phyloP scores from a whole-genome alignment of 2,797 vertebrate species.

The Pteronotus mesoamericanus region DNA sequence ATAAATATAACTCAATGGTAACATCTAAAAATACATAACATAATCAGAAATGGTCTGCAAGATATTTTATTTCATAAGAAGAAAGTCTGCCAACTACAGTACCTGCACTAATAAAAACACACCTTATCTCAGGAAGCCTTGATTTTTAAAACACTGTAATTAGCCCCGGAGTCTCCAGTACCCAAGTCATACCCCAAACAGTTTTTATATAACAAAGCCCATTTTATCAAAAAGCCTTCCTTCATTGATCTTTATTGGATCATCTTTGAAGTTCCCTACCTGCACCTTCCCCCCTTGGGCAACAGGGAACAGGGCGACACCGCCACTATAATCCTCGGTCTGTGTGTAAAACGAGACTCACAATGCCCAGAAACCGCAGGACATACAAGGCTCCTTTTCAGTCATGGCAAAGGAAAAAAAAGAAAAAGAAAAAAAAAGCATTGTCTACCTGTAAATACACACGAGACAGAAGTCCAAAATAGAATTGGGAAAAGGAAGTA shows the following conservation, averaged over 20 bases:
- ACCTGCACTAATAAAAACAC: slow-evolving; percentile 60
- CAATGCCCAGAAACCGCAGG: slow-evolving; percentile 49
- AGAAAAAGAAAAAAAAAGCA: background rate
- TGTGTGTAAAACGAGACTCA: slow-evolving; percentile 41
- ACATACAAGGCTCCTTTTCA: slow-evolving; percentile 44
- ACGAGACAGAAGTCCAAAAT: slow-evolving; percentile 58
- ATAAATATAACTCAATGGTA: slow-evolving; percentile 65
- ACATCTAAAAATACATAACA: slow-evolving; percentile 63
- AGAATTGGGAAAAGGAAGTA: slow-evolving; percentile 64
- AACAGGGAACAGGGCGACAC: slow-evolving; percentile 14
- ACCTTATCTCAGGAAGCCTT: background rate
- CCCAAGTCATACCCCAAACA: background rate
- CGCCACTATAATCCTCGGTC: slow-evolving; percentile 7
- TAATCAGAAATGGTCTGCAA: slow-evolving; percentile 65
- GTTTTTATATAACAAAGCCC: slow-evolving; percentile 7
- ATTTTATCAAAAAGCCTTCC: slow-evolving; percentile 49
- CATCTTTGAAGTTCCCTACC: slow-evolving; percentile 31
- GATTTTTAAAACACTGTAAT: slow-evolving; percentile 40
- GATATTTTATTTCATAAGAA: slow-evolving; percentile 64
- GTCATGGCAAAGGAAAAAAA: slow-evolving; percentile 1
- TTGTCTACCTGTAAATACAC: slow-evolving; percentile 66
- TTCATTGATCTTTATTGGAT: slow-evolving; percentile 31
- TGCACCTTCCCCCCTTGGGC: slow-evolving; percentile 30
- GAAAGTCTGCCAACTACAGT: slow-evolving; percentile 61
- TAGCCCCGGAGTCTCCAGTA: background rate